These are phyloP conservation scores for Stenodera caucasica DNA, from an alignment of 2,888 invertebrate species.

Conservation along the genomic window DNA sequence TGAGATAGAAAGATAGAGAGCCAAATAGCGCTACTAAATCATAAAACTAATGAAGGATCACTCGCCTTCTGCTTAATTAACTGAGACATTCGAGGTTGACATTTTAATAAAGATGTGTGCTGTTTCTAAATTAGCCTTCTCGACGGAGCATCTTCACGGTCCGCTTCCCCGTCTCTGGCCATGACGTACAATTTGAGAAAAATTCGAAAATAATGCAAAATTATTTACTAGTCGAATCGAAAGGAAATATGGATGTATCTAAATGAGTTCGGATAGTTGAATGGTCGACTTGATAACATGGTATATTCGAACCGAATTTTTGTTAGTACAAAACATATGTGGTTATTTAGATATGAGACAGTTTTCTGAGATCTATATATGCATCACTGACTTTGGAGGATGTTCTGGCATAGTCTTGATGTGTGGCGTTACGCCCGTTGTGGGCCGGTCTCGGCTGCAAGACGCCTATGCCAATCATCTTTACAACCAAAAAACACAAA, in stretches of 20 bases:
- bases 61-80: conserved; percentile 44
- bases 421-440: conserved; percentile 44
- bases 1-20: not conserved
- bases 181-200: not conserved
- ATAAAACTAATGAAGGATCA: conserved; percentile 48
- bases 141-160: conserved; percentile 27
- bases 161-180: not conserved
- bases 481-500: not conserved
- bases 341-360: conserved; percentile 34
- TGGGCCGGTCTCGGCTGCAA: conserved; percentile 42
- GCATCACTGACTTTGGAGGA: conserved; percentile 42
- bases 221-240: not conserved
- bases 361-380: conserved; percentile 38
- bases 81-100: conserved; percentile 47
- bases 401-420: conserved; percentile 42
- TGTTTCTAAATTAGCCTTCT: conserved; percentile 31
- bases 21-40: conserved; percentile 39
- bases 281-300: conserved; percentile 21
- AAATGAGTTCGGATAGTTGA: conserved; percentile 4
- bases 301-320: conserved; percentile 23
- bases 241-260: not conserved
- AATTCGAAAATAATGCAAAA: not conserved
- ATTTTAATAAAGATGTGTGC: conserved; percentile 43
- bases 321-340: conserved; percentile 21
- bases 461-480: conserved; percentile 37